These are phyloP conservation scores for Rhyacophila brunnea DNA, from an alignment of 1,140 invertebrate genomes.

Conservation along the genomic window DNA sequence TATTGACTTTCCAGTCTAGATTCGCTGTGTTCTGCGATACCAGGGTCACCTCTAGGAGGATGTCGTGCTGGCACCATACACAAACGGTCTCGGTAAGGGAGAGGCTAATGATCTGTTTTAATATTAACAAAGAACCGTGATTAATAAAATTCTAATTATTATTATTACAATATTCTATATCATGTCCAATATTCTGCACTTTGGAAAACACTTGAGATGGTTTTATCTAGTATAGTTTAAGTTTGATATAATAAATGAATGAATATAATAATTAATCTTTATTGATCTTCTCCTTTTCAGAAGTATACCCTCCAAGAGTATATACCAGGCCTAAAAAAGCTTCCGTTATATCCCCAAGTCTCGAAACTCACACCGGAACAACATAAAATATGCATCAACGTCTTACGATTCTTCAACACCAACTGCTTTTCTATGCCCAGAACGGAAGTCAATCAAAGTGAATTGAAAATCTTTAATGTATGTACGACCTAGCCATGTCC, in stretches of 20 bases:
- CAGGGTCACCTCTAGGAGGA: too few relatives aligned
- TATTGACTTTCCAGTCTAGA: too few relatives aligned
- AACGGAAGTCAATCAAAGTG: constrained; percentile 1
- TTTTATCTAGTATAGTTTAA: not conserved
- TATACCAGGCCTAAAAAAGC: constrained; percentile 5
- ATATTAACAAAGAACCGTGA: not conserved
- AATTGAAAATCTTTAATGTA: constrained; percentile 19
- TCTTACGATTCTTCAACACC: constrained; percentile 12
- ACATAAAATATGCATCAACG: constrained; percentile 22
- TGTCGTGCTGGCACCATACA: too few relatives aligned
- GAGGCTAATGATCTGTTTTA: too few relatives aligned
- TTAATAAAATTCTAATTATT: not conserved
- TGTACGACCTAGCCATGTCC: not conserved
- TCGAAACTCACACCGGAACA: constrained; percentile 10
- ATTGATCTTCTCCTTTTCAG: not conserved
- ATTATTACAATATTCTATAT: too few relatives aligned
- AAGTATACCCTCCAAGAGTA: not conserved
- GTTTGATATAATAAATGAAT: not conserved
- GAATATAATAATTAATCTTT: not conserved
- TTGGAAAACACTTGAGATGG: not conserved
- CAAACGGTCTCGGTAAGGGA: too few relatives aligned
- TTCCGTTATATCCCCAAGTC: constrained; percentile 15
- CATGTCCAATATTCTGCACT: not conserved
- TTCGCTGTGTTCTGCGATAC: too few relatives aligned
- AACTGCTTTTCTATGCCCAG: constrained; percentile 14